phyloP scores from a whole-genome alignment of 2,888 invertebrate species.

The Thera britannica region DNA sequence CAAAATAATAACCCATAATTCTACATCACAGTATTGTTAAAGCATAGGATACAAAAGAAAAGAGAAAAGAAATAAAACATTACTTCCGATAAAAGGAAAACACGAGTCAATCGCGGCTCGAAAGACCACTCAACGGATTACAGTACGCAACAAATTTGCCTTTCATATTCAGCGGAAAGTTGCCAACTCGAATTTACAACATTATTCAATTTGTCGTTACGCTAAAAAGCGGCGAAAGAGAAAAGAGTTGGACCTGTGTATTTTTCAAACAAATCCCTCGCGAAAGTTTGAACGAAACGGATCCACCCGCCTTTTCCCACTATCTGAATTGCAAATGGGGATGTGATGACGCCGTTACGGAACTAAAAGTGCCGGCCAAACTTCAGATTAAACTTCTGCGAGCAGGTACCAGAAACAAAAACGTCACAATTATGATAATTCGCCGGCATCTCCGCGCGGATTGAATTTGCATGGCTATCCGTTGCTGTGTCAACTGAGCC shows the following conservation, averaged over 20 bases:
- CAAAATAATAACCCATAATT: conserved; percentile 19
- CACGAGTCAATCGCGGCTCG: conserved; percentile 31
- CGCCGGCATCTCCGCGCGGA: conserved; percentile 77
- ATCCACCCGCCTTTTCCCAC: conserved; percentile 76
- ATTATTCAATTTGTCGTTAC: conserved; percentile 76
- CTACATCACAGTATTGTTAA: conserved; percentile 8
- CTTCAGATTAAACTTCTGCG: conserved; percentile 81
- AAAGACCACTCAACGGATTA: conserved; percentile 37
- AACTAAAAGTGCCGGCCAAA: conserved; percentile 84
- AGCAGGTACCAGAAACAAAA: conserved; percentile 83
- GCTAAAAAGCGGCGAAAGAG: conserved; percentile 64
- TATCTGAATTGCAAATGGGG: conserved; percentile 83
- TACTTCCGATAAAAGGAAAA: conserved; percentile 34
- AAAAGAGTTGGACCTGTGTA: conserved; percentile 69
- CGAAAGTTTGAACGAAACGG: conserved; percentile 71
- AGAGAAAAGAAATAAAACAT: conserved; percentile 34
- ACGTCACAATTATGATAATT: conserved; percentile 84
- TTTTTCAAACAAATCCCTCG: conserved; percentile 77
- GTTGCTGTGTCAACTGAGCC: conserved; percentile 82
- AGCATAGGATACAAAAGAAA: conserved; percentile 27
- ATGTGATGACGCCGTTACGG: conserved; percentile 78
- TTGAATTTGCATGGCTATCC: conserved; percentile 84
- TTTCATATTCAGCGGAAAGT: conserved; percentile 41
- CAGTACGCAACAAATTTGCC: conserved; percentile 42
- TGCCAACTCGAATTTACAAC: conserved; percentile 57